Evolutionary conservation across 2,888 invertebrate species (phyloP).

Genomic region (Entomobrya proxima): DNA sequence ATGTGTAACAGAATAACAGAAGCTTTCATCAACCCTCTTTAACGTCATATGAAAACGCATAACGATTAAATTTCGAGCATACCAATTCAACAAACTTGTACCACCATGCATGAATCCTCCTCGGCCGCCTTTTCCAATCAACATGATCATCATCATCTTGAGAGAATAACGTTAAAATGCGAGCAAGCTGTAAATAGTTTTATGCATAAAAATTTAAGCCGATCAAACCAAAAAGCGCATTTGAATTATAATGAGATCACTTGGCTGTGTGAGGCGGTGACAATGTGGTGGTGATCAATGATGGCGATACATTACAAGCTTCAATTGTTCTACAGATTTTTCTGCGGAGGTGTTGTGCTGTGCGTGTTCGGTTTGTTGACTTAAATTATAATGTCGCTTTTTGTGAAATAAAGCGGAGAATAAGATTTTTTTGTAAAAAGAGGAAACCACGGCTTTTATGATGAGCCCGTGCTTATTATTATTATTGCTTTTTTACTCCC

Average conservation of each 20-base stretch:
- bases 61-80: slow-evolving; percentile 45
- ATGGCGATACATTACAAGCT: slow-evolving; percentile 16
- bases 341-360: slow-evolving; percentile 56
- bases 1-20: too few relatives aligned
- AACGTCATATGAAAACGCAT: slow-evolving; percentile 20
- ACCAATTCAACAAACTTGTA: slow-evolving; percentile 8
- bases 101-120: not conserved
- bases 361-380: slow-evolving; percentile 7
- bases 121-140: not conserved
- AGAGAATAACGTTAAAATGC: not conserved
- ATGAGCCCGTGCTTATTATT: slow-evolving; percentile 60
- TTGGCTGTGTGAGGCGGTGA: slow-evolving; percentile 11
- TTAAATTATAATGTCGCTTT: not conserved
- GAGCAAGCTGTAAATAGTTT: not conserved
- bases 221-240: slow-evolving; percentile 35
- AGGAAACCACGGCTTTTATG: slow-evolving; percentile 63
- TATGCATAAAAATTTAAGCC: not conserved
- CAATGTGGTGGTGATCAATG: not conserved
- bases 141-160: not conserved
- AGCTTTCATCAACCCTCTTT: slow-evolving; percentile 3
- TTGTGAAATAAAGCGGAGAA: not conserved
- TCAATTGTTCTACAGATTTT: slow-evolving; percentile 8
- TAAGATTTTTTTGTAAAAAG: slow-evolving; percentile 21
- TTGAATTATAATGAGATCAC: not conserved
- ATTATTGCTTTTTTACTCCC: slow-evolving; percentile 11